These are phyloP conservation scores for Cerastis leucographa DNA, from an alignment of 2,888 invertebrate genomes.

Conservation along the genomic window DNA sequence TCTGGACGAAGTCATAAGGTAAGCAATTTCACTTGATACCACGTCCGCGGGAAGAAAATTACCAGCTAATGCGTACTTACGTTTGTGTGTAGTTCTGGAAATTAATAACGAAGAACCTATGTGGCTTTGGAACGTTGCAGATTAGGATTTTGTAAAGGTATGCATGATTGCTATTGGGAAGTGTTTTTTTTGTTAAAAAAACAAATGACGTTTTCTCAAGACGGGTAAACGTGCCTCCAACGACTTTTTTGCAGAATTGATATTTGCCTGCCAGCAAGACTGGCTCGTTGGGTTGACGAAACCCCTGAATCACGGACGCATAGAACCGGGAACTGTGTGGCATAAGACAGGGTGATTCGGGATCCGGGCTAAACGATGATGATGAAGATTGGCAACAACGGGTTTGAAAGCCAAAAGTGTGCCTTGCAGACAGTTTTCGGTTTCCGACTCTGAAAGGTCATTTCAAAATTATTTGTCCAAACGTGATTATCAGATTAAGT, in stretches of 20 bases:
- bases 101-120: slow-evolving; percentile 35
- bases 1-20: background rate
- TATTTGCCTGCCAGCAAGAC: no score
- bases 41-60: slow-evolving; percentile 41
- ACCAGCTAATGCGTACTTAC: slow-evolving; percentile 44
- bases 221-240: no score
- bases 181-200: background rate
- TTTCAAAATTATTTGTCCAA: background rate
- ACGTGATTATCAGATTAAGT: background rate
- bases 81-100: slow-evolving; percentile 40
- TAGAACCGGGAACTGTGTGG: no score
- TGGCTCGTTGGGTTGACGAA: no score
- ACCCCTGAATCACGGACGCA: no score
- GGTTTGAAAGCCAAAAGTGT: background rate
- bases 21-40: slow-evolving; percentile 39
- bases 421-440: background rate
- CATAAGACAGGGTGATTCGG: no score
- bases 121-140: background rate
- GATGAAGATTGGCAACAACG: no score
- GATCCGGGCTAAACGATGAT: no score
- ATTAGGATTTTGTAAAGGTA: background rate
- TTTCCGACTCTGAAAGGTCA: background rate
- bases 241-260: no score
- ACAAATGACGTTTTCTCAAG: background rate
- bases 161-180: background rate